Percentiles rank a stretch among this genome's conserved stretches.
These are phyloP conservation scores for Cydia splendana DNA, from an alignment of 1,140 invertebrate species.

Conservation along the genomic window DNA sequence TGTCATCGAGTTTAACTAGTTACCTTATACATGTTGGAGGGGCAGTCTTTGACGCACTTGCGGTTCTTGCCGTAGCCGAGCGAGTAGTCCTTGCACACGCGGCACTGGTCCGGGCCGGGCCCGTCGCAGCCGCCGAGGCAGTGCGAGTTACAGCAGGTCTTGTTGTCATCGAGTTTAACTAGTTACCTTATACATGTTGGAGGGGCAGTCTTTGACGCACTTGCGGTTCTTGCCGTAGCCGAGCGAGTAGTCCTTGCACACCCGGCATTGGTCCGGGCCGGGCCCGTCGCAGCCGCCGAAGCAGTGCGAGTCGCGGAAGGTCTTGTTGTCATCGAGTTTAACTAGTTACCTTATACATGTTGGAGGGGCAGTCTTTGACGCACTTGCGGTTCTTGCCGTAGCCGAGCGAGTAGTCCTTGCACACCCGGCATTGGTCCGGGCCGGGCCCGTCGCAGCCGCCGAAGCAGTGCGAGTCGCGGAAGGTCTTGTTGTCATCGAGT, in stretches of 20 bases:
- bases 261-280: slow-evolving; percentile 83
- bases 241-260: slow-evolving; percentile 85
- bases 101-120: slow-evolving; percentile 83
- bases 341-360: slow-evolving; percentile 80
- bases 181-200: slow-evolving; percentile 82
- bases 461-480: slow-evolving; percentile 88
- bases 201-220: slow-evolving; percentile 86
- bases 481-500: too few relatives aligned
- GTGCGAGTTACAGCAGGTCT: too few relatives aligned
- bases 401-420: slow-evolving; percentile 82
- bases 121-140: slow-evolving; percentile 93
- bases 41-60: slow-evolving; percentile 87
- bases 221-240: slow-evolving; percentile 76
- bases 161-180: too few relatives aligned
- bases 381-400: slow-evolving; percentile 84
- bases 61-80: slow-evolving; percentile 79
- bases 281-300: slow-evolving; percentile 89
- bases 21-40: slow-evolving; percentile 81
- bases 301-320: slow-evolving; percentile 89
- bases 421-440: slow-evolving; percentile 86
- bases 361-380: slow-evolving; percentile 82
- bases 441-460: slow-evolving; percentile 88
- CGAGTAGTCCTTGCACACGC: slow-evolving; percentile 86
- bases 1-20: slow-evolving; percentile 40
- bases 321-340: slow-evolving; percentile 54